Evolutionary conservation across 2,797 vertebrate genomes (phyloP).

Genomic region (Allobates femoralis): DNA sequence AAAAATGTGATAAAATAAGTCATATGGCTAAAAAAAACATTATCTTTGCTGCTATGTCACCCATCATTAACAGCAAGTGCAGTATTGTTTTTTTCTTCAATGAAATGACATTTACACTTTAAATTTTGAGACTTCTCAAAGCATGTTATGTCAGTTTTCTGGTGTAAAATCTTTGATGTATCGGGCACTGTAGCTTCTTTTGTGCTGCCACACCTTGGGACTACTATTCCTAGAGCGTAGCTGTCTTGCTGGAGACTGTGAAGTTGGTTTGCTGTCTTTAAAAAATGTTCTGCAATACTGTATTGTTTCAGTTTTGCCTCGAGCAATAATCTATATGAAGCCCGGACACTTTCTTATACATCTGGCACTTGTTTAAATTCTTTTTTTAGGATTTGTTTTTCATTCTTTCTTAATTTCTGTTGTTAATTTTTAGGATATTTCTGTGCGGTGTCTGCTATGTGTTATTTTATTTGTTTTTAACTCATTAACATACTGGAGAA

Average conservation of each 20-base stretch:
- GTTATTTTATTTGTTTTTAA: background rate
- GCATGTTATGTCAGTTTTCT: no score
- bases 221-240: background rate
- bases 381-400: slow-evolving; percentile 12
- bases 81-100: no score
- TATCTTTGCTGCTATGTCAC: no score
- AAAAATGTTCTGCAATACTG: slow-evolving; percentile 9
- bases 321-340: background rate
- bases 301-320: slow-evolving; percentile 24
- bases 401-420: background rate
- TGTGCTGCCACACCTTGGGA: background rate
- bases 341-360: slow-evolving; percentile 20
- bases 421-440: background rate
- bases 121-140: no score
- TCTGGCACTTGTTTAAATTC: slow-evolving; percentile 10
- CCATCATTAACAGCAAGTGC: no score
- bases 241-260: background rate
- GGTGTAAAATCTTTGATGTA: no score
- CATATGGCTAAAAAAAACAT: no score
- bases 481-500: background rate
- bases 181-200: background rate
- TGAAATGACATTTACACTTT: no score
- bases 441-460: background rate
- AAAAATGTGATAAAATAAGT: no score
- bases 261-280: slow-evolving; percentile 15